phyloP scores from a whole-genome alignment of 2,113 vertebrate species.

The Cephalophus harveyi region DNA sequence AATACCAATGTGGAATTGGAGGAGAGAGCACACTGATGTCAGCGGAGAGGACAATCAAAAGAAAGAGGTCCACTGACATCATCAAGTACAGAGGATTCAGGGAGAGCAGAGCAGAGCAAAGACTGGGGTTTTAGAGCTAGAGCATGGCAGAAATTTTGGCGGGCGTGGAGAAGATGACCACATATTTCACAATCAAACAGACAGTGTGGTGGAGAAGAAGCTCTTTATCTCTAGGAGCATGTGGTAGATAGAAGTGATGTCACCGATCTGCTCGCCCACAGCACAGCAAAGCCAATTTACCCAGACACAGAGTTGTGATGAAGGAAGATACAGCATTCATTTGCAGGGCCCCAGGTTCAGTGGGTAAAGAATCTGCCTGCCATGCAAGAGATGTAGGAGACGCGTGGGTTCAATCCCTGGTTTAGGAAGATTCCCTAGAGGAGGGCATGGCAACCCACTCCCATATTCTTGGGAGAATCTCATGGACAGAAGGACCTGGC shows the following conservation, averaged over 20 bases:
- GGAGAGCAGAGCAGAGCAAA: neutral
- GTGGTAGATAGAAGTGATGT: neutral
- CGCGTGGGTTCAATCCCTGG: neutral
- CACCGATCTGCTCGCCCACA: neutral
- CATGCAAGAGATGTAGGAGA: neutral
- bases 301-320: neutral
- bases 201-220: neutral
- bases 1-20: neutral
- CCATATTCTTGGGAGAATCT: neutral
- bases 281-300: neutral
- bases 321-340: neutral
- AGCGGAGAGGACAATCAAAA: neutral
- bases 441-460: neutral
- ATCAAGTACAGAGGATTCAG: neutral
- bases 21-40: neutral
- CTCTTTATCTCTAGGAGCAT: neutral
- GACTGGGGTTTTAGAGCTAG: neutral
- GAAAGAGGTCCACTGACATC: neutral
- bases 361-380: neutral
- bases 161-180: neutral
- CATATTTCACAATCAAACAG: neutral
- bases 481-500: neutral
- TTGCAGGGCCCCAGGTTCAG: neutral
- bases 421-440: neutral
- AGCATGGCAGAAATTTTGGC: neutral